Conservation (phyloP, 2,888 invertebrate genomes). For the Spodoptera picta region DNA sequence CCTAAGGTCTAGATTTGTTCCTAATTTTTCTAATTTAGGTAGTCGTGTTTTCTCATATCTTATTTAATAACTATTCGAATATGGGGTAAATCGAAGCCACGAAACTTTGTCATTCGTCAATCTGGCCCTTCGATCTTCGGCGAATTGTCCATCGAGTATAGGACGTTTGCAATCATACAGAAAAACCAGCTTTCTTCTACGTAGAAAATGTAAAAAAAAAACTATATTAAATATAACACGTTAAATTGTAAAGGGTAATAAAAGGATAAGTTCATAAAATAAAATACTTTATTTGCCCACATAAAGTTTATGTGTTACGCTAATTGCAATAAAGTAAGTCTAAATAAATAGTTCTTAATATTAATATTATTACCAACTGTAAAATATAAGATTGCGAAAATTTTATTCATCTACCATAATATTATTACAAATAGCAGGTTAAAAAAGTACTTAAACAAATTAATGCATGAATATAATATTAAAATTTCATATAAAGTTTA, state of each 20-base stretch:
- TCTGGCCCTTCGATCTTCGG: no score
- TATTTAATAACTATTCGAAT: no score
- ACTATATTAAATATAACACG: no score
- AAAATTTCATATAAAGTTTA: constrained; percentile 40
- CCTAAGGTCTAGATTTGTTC: no score
- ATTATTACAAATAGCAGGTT: constrained; percentile 49
- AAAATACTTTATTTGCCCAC: constrained; percentile 87
- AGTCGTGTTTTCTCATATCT: no score
- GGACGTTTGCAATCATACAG: no score
- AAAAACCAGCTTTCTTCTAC: no score
- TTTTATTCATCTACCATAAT: constrained; percentile 46
- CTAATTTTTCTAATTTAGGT: no score
- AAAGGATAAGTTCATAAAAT: constrained; percentile 70
- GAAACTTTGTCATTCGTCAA: no score
- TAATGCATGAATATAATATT: constrained; percentile 45
- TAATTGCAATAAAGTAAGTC: constrained; percentile 75
- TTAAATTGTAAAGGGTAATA: background rate
- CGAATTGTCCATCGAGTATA: no score
- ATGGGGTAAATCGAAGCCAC: no score
- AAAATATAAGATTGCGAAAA: constrained; percentile 56
- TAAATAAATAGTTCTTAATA: constrained; percentile 80
- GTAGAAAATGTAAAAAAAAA: no score
- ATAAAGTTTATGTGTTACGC: constrained; percentile 74
- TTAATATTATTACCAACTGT: constrained; percentile 70
- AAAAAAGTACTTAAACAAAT: constrained; percentile 52